These are phyloP conservation scores for Tipula helvola DNA, from an alignment of 2,888 invertebrate species.

Conservation along the genomic window DNA sequence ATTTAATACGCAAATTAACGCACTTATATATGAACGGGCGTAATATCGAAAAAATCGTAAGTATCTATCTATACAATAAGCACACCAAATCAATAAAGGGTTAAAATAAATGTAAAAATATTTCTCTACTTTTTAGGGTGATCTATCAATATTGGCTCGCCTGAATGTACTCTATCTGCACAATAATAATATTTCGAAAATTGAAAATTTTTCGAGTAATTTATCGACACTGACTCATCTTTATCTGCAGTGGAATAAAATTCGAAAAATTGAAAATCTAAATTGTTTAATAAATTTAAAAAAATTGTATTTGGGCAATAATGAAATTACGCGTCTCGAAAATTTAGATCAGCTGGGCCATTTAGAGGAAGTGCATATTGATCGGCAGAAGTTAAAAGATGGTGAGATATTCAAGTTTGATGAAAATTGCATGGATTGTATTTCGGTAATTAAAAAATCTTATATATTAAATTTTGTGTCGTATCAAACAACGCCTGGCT, in stretches of 20 bases:
- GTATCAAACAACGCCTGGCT: conserved; percentile 16
- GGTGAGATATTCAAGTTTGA: conserved; percentile 52
- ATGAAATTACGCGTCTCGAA: conserved; percentile 54
- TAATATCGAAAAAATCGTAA: conserved; percentile 43
- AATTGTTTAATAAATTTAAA: conserved; percentile 49
- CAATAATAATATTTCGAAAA: conserved; percentile 62
- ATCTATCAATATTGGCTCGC: conserved; percentile 32
- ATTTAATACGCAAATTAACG: background rate
- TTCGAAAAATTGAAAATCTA: conserved; percentile 55
- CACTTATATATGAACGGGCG: conserved; percentile 47
- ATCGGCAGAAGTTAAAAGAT: conserved; percentile 46
- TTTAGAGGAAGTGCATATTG: conserved; percentile 54
- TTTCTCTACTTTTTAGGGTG: conserved; percentile 23
- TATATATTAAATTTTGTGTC: too few species aligned
- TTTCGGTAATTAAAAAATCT: conserved; percentile 38
- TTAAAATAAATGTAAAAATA: background rate
- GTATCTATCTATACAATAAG: conserved; percentile 23
- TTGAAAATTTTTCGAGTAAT: conserved; percentile 51
- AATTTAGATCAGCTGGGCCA: conserved; percentile 46
- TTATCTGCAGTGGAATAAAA: conserved; percentile 66
- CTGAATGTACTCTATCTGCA: conserved; percentile 61
- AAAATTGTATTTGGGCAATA: conserved; percentile 64
- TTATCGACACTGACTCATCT: conserved; percentile 53
- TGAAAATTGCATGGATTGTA: conserved; percentile 42
- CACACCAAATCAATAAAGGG: background rate